These are phyloP conservation scores for Pipistrellus nathusii DNA, from an alignment of 2,797 vertebrate genomes.

Conservation along the genomic window DNA sequence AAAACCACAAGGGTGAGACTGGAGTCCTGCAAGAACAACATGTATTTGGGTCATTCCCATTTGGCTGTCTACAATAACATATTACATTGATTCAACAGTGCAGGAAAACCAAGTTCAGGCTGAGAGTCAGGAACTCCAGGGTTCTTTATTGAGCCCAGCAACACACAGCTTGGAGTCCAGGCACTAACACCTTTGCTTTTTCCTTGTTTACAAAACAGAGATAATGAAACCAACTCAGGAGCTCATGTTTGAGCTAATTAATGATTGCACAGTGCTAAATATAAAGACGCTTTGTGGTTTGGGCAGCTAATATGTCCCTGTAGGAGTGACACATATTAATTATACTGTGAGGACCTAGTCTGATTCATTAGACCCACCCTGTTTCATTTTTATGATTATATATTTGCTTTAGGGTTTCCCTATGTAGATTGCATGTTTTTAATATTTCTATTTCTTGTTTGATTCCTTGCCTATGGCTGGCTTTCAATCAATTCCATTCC, in stretches of 20 bases:
- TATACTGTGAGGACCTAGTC: not conserved
- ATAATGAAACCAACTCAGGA: conserved; percentile 75
- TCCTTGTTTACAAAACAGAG: conserved; percentile 74
- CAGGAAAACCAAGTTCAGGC: conserved; percentile 6
- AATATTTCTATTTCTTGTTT: conserved; percentile 20
- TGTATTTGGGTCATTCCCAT: not conserved
- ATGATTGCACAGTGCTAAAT: conserved; percentile 15
- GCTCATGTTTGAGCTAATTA: conserved; percentile 63
- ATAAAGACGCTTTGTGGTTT: conserved; percentile 30
- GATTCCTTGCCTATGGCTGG: not conserved
- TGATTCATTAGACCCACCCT: not conserved
- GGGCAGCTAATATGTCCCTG: not conserved
- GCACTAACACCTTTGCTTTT: conserved; percentile 45
- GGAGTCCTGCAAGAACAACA: not conserved
- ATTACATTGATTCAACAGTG: not conserved
- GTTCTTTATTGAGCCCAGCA: not conserved
- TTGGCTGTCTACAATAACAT: not conserved
- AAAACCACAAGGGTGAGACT: not conserved
- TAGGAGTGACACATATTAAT: conserved; percentile 57
- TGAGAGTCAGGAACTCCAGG: conserved; percentile 34
- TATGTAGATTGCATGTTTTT: not conserved
- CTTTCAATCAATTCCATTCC: not conserved
- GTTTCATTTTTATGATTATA: conserved; percentile 32
- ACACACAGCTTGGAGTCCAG: not conserved
- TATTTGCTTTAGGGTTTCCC: not conserved